Base-by-base conservation (phyloP, 2,888 invertebrate genomes). In the Chydorus sphaericus region DNA sequence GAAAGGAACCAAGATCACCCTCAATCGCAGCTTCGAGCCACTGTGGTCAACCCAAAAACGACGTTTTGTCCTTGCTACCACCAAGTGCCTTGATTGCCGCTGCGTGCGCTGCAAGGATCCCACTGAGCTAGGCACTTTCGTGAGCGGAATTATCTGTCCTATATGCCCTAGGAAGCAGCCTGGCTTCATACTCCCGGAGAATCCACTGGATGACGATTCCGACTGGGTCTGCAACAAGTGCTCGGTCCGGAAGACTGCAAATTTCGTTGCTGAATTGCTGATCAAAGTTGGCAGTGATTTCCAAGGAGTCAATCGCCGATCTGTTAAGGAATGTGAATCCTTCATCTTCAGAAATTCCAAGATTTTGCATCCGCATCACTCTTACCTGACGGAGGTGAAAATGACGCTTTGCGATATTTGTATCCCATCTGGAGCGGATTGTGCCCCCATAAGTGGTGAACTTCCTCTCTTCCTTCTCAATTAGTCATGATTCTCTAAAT, bases 21-120 rank as follows among this genome's bases (percentile, higher is more conserved):
- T 88, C 53, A 85, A 84, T 67, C 89, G 89, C 69, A n/a, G n/a
- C n/a, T n/a, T 86, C 1, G 87, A 89, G 69, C 81, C 85, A 0
- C 69, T 87, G 36, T 88, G 87, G 87, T 85, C 85, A 38, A 83
- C 85, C 0, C 77, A 78, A 23, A 82, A 80, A 59, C 74, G 89
- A 4, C 77, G 83, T 31, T 80, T 83, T 60, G 83, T 86, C 68
- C 73, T 88, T 39, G 71, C 76, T 29, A 79, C 83, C 65, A 81
- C 84, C 14, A 85, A 85, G 71, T 81, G 81, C 67, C 87, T 88
- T 66, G 78, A 81, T 64, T 88, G 88, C 67, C 66, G 66, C 36
- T 88, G 87, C 64, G 64, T 67, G 2, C 74, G 88, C 26, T 88
- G 88, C 66, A 64, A 71, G 1, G 86, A 87, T 68, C 75, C 78